A percentile compares a stretch with the other conserved stretches of the same genome.
These are phyloP conservation scores for Syritta pipiens DNA, from an alignment of 2,888 invertebrate genomes.

Conservation along the genomic window DNA sequence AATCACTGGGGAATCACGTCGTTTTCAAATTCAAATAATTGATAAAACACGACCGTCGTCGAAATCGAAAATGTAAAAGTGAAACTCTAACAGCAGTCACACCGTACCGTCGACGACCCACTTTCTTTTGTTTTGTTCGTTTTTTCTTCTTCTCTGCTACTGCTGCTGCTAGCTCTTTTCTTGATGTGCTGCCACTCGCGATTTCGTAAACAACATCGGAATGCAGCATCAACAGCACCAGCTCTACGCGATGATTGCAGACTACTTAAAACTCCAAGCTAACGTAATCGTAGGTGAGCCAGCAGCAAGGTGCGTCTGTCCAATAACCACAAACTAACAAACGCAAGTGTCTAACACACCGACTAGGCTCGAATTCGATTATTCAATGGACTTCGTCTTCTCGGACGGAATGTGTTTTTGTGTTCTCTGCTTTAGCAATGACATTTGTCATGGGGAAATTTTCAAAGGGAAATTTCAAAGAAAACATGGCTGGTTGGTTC, in stretches of 20 bases:
- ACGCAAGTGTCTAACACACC: background rate
- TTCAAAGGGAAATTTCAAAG: background rate
- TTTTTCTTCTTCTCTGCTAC: slow-evolving; percentile 36
- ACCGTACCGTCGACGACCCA: slow-evolving; percentile 50
- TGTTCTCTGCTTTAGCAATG: slow-evolving; percentile 20
- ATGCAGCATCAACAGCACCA: slow-evolving; percentile 57
- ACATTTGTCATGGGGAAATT: slow-evolving; percentile 8
- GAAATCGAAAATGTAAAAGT: slow-evolving; percentile 64
- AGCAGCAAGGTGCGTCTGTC: slow-evolving; percentile 10
- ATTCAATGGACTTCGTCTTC: background rate
- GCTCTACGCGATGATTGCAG: slow-evolving; percentile 1
- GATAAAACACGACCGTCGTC: slow-evolving; percentile 45
- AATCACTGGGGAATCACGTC: slow-evolving; percentile 33
- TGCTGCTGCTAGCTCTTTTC: slow-evolving; percentile 51
- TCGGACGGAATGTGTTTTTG: slow-evolving; percentile 7
- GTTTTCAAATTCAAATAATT: slow-evolving; percentile 5
- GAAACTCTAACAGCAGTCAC: slow-evolving; percentile 51
- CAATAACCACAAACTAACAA: slow-evolving; percentile 1
- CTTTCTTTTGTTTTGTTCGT: slow-evolving; percentile 68
- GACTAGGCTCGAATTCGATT: background rate
- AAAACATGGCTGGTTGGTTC: background rate
- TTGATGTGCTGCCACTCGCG: slow-evolving; percentile 43
- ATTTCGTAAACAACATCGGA: slow-evolving; percentile 67
- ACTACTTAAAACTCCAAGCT: background rate
- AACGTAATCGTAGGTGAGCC: slow-evolving; percentile 4